Conservation (phyloP, 92 coral and sea anemone species). For the Meandrina meandrites region DNA sequence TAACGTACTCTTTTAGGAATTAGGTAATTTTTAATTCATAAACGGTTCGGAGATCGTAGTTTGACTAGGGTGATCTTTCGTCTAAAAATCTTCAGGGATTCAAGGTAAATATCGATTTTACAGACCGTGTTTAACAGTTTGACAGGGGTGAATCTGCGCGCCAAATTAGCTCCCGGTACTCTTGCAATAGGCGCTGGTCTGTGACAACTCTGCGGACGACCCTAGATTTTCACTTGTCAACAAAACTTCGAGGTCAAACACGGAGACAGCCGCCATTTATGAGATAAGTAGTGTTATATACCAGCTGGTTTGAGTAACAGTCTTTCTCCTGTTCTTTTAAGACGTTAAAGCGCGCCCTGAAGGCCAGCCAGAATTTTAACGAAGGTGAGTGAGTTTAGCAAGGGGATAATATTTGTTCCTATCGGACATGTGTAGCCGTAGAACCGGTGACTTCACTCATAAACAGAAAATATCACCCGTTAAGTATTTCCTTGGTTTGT, state of each 20-base stretch:
- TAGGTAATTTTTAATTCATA: constrained; percentile 82
- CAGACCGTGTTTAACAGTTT: neutral
- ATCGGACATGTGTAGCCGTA: constrained; percentile 18
- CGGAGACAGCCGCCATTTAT: neutral
- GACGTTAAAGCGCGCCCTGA: constrained; percentile 55
- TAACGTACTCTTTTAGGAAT: constrained; percentile 77
- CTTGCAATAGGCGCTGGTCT: constrained; percentile 4
- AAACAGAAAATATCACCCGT: constrained; percentile 43
- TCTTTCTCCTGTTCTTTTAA: constrained; percentile 8
- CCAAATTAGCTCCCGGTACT: neutral
- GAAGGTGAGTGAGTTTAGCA: constrained; percentile 34
- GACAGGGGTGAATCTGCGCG: neutral
- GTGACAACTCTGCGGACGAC: constrained; percentile 11
- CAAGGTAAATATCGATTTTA: constrained; percentile 56
- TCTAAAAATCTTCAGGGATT: constrained; percentile 44
- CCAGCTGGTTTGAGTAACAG: neutral
- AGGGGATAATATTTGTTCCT: constrained; percentile 9
- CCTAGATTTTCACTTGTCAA: constrained; percentile 30
- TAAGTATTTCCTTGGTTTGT: neutral
- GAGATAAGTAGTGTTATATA: neutral
- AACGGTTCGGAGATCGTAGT: constrained; percentile 69
- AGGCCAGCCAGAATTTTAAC: constrained; percentile 19
- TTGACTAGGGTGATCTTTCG: constrained; percentile 64
- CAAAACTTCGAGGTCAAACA: constrained; percentile 26
- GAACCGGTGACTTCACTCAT: constrained; percentile 39